A percentile compares a stretch with the other conserved stretches of the same genome.
phyloP scores from a whole-genome alignment of 1,140 invertebrate species.

The Panagrolaimus sp. region DNA sequence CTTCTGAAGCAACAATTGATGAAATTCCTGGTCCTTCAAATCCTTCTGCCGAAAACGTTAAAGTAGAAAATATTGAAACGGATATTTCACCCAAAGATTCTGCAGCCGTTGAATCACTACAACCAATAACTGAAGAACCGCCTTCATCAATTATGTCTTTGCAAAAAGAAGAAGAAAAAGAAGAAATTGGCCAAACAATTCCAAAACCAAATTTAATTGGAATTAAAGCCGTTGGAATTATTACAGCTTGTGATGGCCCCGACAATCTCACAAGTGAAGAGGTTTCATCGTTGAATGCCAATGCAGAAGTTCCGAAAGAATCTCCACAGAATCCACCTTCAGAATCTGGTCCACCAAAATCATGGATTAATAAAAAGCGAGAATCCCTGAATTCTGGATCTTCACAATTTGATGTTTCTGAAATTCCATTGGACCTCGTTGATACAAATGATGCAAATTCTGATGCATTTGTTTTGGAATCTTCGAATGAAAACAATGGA shows the following conservation, averaged over 20 bases:
- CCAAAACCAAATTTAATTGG: neutral
- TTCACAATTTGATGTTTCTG: slow-evolving; percentile 3
- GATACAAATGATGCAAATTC: neutral
- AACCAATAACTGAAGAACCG: neutral
- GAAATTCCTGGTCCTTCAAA: no score
- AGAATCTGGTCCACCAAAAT: neutral
- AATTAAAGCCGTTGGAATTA: slow-evolving; percentile 3
- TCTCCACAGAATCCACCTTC: neutral
- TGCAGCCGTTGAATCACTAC: no score
- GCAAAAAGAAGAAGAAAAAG: slow-evolving; percentile 4
- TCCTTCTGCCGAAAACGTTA: no score
- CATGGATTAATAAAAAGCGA: neutral
- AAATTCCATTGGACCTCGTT: slow-evolving; percentile 11
- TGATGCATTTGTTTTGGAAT: neutral
- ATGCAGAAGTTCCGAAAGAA: neutral
- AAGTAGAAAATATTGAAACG: no score
- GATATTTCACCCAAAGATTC: no score
- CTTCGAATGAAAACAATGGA: neutral
- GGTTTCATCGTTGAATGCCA: no score
- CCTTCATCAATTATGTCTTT: neutral
- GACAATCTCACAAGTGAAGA: slow-evolving; percentile 2
- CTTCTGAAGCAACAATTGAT: no score
- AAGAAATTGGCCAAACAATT: neutral
- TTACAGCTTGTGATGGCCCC: neutral
- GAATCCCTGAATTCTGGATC: neutral